Evolutionary conservation across 2,888 invertebrate species (phyloP).

Genomic region (Zygothrica quintamaculata): DNA sequence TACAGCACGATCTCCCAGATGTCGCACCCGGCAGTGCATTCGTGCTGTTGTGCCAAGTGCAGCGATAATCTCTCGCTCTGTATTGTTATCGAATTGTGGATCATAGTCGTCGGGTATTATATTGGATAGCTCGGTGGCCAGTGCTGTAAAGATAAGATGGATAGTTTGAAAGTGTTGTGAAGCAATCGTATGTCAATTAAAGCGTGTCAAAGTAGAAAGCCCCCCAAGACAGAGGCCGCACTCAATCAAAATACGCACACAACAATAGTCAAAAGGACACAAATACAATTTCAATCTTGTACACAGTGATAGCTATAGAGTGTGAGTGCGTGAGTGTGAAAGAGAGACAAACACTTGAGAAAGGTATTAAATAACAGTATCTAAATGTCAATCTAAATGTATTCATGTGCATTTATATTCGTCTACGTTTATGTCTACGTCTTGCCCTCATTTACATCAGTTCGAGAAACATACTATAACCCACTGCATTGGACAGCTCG

Average conservation of each 20-base stretch:
- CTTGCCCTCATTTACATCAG: constrained; percentile 10
- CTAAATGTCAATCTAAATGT: constrained; percentile 75
- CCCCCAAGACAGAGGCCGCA: constrained; percentile 30
- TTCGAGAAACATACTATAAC: constrained; percentile 19
- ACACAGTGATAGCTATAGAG: too few relatives aligned
- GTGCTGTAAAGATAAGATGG: too few relatives aligned
- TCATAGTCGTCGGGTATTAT: constrained; percentile 83
- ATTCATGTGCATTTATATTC: constrained; percentile 73
- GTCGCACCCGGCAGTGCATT: constrained; percentile 92
- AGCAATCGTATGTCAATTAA: constrained; percentile 39
- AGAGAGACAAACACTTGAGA: constrained; percentile 51
- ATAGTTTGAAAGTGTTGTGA: constrained; percentile 2
- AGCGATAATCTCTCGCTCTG: constrained; percentile 91
- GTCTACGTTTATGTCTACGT: constrained; percentile 7
- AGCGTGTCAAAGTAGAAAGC: constrained; percentile 33
- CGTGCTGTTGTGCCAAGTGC: constrained; percentile 94
- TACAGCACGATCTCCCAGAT: constrained; percentile 91
- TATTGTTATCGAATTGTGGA: constrained; percentile 94
- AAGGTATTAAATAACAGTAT: constrained; percentile 72
- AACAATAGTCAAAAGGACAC: constrained; percentile 15
- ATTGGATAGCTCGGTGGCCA: constrained; percentile 76
- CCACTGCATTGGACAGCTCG: constrained; percentile 43
- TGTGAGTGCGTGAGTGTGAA: too few relatives aligned
- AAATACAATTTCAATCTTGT: too few relatives aligned
- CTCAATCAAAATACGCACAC: constrained; percentile 40